phyloP scores from a whole-genome alignment of 2,113 vertebrate genomes.

The Vireo altiloquus region DNA sequence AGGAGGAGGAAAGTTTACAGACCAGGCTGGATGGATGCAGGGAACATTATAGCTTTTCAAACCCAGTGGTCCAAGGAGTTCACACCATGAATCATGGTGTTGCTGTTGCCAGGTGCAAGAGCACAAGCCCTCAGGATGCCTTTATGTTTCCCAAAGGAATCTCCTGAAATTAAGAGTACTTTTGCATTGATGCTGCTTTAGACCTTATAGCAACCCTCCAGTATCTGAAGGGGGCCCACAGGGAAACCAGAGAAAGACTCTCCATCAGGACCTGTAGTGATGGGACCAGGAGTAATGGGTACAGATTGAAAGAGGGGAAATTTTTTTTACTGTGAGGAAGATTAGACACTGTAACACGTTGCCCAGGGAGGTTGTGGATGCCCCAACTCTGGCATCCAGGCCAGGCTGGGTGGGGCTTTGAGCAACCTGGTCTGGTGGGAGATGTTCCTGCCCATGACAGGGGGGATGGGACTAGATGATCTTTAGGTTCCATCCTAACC shows the following conservation, averaged over 20 bases:
- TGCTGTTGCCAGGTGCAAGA: neutral
- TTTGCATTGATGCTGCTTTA: neutral
- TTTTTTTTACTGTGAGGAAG: neutral
- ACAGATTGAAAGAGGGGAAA: neutral
- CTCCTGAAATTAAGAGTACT: neutral
- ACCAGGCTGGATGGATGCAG: neutral
- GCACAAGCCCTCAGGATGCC: neutral
- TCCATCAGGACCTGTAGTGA: neutral
- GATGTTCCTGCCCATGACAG: neutral
- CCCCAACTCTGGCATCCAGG: neutral
- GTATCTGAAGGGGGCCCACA: neutral
- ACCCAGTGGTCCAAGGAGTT: neutral
- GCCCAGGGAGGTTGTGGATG: neutral
- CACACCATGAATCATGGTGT: accelerated
- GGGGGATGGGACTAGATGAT: neutral
- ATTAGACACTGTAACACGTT: neutral
- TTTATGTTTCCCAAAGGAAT: neutral
- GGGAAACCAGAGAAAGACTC: neutral
- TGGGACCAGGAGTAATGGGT: neutral
- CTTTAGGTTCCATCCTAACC: neutral
- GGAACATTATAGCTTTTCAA: neutral
- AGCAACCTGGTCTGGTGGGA: neutral
- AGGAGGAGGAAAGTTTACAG: neutral
- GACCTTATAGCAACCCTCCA: neutral
- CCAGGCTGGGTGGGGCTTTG: neutral